phyloP scores from a whole-genome alignment of 2,113 vertebrate species.

The Gallinago undulata region DNA sequence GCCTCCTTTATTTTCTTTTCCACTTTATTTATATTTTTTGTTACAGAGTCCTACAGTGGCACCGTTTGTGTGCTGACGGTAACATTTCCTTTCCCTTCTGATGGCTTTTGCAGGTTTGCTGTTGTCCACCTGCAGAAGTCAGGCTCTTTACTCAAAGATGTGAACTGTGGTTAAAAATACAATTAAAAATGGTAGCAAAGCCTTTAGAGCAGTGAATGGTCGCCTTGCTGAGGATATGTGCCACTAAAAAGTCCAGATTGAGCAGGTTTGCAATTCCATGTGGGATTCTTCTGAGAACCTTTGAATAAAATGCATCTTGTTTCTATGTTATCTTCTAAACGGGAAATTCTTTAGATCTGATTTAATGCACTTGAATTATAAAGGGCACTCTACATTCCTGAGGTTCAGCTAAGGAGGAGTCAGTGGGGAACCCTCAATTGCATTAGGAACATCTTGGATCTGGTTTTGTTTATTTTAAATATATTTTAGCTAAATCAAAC shows the following conservation, averaged over 20 bases:
- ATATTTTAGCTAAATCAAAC: not conserved
- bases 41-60: not conserved
- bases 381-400: not conserved
- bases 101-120: not conserved
- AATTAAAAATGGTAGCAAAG: not conserved
- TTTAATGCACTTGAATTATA: not conserved
- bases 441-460: not conserved
- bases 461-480: slow-evolving; percentile 13
- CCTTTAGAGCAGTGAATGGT: not conserved
- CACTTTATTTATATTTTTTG: not conserved
- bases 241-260: not conserved
- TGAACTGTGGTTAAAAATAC: not conserved
- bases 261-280: not conserved
- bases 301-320: not conserved
- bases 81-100: not conserved
- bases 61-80: not conserved
- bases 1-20: not conserved
- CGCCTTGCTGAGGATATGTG: not conserved
- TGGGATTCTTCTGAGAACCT: not conserved
- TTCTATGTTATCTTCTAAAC: not conserved
- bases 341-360: not conserved
- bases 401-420: not conserved
- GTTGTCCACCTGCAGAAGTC: not conserved
- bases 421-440: not conserved
- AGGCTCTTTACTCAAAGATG: not conserved